Percentiles rank a stretch among this genome's conserved stretches.
These are phyloP conservation scores for Neotoxoptera formosana DNA, from an alignment of 1,140 invertebrate species.

Conservation along the genomic window DNA sequence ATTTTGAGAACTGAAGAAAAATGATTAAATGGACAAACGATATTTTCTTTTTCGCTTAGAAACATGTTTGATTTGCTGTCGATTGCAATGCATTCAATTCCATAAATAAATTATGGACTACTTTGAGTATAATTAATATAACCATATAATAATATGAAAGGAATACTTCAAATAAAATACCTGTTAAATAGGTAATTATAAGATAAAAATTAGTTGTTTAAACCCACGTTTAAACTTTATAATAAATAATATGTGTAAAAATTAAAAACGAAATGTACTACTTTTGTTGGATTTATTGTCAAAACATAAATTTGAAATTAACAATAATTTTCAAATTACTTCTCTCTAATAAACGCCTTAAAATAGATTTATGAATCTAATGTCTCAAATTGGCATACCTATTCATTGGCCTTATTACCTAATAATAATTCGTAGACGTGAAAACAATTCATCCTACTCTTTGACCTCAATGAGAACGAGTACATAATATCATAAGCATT, in stretches of 20 bases:
- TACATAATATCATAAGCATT: not conserved
- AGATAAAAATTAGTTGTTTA: no score
- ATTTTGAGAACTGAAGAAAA: not conserved
- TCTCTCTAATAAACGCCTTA: not conserved
- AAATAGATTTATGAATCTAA: not conserved
- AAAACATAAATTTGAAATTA: not conserved
- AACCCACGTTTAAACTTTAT: not conserved
- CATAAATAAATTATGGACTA: not conserved
- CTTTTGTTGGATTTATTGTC: not conserved
- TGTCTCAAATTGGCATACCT: not conserved
- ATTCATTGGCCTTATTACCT: constrained; percentile 7
- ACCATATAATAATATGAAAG: not conserved
- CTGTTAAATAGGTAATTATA: not conserved
- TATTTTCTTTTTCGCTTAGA: not conserved
- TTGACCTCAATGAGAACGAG: constrained; percentile 24
- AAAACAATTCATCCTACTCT: constrained; percentile 5
- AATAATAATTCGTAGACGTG: not conserved
- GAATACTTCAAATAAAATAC: not conserved
- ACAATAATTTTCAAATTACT: not conserved
- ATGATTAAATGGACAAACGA: not conserved
- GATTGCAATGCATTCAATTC: not conserved
- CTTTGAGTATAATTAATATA: not conserved
- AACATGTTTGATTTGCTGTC: not conserved
- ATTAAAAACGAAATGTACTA: not conserved
- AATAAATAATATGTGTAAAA: not conserved